Base-by-base conservation (phyloP, 2,113 vertebrate genomes). In the Channa argus region DNA sequence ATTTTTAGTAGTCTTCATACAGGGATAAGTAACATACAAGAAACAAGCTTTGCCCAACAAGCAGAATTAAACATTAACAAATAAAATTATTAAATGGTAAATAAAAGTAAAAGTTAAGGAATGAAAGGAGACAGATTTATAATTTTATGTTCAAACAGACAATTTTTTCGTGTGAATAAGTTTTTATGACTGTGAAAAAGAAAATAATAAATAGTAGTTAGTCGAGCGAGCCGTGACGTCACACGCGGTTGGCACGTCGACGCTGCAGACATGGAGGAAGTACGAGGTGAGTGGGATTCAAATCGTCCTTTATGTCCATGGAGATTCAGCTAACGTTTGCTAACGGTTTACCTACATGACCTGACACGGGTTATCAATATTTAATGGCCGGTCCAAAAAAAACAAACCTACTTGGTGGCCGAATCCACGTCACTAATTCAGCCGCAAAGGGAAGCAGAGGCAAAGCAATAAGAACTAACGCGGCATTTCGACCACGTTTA, bases 191-290 rank as follows among this genome's bases (percentile, higher is more conserved):
- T 24, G 24, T 24, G 14, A 52, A 24, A 69, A 24, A 38, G 2
- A 11, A 46, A 5, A 4, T 24, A 37, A 24, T 14, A 41, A 7
- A 58, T 2, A 34, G 14, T 5, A 13, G 38, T 3, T 24, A 10
- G 10, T 11, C 0, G 37, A 11, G 11, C 2, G 37, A 24, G 9
- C 2, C 10, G 44, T 93, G 92, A 93, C 90, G 90, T 92, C 90
- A 91, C 12, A 3, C 0, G 1, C 45, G 2, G 24, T 38, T 36
- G 71, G 74, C 41, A 78, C 45, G 65, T n/a, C 12, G 64, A 74
- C 86, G 81, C 78, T 24, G 79, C 90, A 83, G 84, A 53, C 83
- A 95, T 95, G 94, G 93, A 92, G 92, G 93, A 94, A 92, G 93
- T 94, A 10, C 88, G 90, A 94, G 94, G 94, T 95, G 43, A 92